phyloP scores from a whole-genome alignment of 2,113 vertebrate species.

The Haemorhous mexicanus region DNA sequence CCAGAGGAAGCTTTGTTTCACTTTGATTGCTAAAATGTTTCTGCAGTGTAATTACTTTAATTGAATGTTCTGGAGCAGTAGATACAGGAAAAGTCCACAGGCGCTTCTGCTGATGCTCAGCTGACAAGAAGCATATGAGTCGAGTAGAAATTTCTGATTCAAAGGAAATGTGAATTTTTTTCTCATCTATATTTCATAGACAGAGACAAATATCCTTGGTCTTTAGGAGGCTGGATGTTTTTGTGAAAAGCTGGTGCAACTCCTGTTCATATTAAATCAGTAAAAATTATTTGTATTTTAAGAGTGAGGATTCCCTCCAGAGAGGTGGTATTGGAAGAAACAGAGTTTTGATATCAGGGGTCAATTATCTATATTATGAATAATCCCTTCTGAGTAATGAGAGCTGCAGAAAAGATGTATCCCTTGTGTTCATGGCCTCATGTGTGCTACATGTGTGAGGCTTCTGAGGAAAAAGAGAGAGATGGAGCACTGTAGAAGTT shows the following conservation, averaged over 20 bases:
- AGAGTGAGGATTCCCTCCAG: background rate
- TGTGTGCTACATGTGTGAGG: background rate
- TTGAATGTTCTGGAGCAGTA: background rate
- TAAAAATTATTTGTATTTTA: background rate
- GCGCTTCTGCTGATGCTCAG: background rate
- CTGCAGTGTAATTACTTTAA: background rate
- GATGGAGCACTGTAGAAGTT: background rate
- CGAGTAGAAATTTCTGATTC: slow-evolving; percentile 24
- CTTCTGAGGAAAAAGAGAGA: background rate
- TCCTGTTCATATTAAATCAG: background rate
- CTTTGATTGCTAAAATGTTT: background rate
- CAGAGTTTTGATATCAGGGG: background rate
- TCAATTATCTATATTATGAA: background rate
- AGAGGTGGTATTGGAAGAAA: background rate
- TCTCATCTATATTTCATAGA: background rate
- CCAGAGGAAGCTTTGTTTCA: background rate
- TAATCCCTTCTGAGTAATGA: background rate
- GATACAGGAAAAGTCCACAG: background rate
- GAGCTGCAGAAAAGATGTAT: background rate
- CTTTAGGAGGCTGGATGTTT: background rate
- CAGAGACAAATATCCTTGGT: background rate
- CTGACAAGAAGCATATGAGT: background rate
- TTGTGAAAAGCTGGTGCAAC: background rate
- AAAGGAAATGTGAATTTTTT: slow-evolving; percentile 25
- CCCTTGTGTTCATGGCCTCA: background rate